phyloP scores from a whole-genome alignment of 2,888 invertebrate genomes.

The Rotaria magnacalcarata region DNA sequence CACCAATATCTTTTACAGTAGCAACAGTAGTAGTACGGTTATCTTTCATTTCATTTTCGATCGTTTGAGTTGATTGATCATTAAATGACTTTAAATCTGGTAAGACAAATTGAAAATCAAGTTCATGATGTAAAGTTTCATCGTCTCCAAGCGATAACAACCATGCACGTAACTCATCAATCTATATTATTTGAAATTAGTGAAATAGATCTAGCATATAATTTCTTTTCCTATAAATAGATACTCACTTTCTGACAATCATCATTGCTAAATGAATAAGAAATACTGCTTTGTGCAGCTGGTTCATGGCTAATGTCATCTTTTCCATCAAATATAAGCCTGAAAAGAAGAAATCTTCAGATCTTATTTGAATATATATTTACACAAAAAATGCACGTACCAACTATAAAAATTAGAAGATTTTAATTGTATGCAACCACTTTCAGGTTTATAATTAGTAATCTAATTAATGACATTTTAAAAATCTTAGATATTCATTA shows the following conservation, averaged over 20 bases:
- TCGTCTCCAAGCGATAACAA: not conserved
- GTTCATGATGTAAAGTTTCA: not conserved
- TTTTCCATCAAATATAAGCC: not conserved
- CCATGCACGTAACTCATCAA: constrained; percentile 6
- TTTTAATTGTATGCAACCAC: constrained; percentile 1
- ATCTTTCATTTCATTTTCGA: not conserved
- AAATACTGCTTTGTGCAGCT: not conserved
- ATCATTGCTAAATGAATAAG: not conserved
- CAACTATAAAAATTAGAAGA: not conserved
- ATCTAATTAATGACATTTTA: not conserved
- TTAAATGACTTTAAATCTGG: not conserved
- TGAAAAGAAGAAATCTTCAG: not conserved
- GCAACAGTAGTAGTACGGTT: not conserved
- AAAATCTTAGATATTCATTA: not conserved
- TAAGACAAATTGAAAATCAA: constrained; percentile 1
- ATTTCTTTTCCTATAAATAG: not conserved
- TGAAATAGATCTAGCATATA: too few species aligned
- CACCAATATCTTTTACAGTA: not conserved
- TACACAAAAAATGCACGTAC: not conserved
- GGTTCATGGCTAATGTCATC: not conserved
- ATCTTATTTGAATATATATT: not conserved
- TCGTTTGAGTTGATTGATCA: constrained; percentile 1
- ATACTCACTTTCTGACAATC: not conserved
- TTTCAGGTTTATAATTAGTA: not conserved
- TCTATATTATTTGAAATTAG: not conserved